Evolutionary conservation across 1,140 invertebrate genomes (phyloP), one percentile per base, ranked within the genome.

Genomic region (Drosophila ogumai): DNA sequence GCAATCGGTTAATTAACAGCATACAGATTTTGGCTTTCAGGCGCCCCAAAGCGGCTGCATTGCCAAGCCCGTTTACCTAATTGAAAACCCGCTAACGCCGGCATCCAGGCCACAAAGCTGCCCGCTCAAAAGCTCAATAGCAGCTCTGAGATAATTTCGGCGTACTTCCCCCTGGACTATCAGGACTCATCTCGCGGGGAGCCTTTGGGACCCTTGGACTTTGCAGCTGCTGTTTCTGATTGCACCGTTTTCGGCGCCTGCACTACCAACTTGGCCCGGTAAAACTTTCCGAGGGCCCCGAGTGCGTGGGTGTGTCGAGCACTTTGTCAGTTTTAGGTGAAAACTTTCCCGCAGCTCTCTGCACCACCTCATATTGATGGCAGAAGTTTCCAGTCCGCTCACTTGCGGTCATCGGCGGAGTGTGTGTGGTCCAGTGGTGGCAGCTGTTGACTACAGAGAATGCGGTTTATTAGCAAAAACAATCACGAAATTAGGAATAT

Each of bases 241-340:
- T 58, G 66, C 68, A 85, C 59, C 80, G 74, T 69, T 77, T 75
- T 47, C 41, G 47, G 36, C 41, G 71, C 61, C 66, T 59, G 55
- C 71, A 71, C 47, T 3, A 28, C 49, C 52, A 56, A 56, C 32
- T 60, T 41, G 28, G 3, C 40, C 25, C 44, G 40, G 56, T 44
- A 72, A 87, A 86, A 72, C 68, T 87, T 87, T 56, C 4, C 5
- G 41, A 1, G 31, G 32, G 25, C 32, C 17, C 12, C 43, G 36
- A 54, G 19, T 28, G 19, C 22, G 72, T 43, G 34, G 56, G 32
- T 52, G 55, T 31, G 73, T 25, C 28, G 60, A 58, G 67, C 63
- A 82, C 54, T 76, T 87, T 87, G 76, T 73, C 82, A 77, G 84
- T 65, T 87, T 87, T 82, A 87, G 79, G 79, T 82, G 84, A 82